Evolutionary conservation across 2,888 invertebrate genomes (phyloP), one percentile per base, ranked within the genome.

Genomic region (Laspeyria flexula): DNA sequence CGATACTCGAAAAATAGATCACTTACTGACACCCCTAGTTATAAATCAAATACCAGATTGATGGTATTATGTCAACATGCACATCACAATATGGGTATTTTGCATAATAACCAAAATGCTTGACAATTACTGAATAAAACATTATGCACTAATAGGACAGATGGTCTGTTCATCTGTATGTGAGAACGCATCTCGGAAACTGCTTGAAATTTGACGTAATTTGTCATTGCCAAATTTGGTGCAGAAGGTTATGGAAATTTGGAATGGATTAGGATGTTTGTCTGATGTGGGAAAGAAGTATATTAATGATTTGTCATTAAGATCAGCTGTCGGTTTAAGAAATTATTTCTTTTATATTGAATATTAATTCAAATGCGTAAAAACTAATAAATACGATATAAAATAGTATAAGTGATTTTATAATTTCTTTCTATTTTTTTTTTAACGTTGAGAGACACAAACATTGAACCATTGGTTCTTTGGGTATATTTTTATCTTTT

Each of bases 11-110:
- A 0, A 3, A 3, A 16, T 15, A 16, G 58, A 1, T 30, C 10
- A 3, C n/a, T 33, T 10, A 1, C 5, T 25, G 23, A 16, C 77
- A 73, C 42, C 83, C 50, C 72, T 76, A 63, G 23, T 55, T 61
- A 83, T 83, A 89, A 88, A 88, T 90, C 88, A 88, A 85, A 82
- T 83, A 79, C 66, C 77, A 83, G 85, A 90, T 90, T 88, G 90
- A 90, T 90, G 86, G 87, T 90, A 90, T 91, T 91, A 91, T 91
- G 89, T 90, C 92, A 91, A 90, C 90, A 90, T 86, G 72, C 79
- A 83, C 87, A 87, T 83, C 82, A 84, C 78, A 89, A 87, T 83
- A 68, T 74, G 54, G 65, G 71, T 74, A 76, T 77, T 91, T 91
- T 86, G 86, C 92, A 92, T 92, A 76, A 91, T 80, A 90, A 88